phyloP scores from a whole-genome alignment of 2,888 invertebrate species.

The Eurois occulta region DNA sequence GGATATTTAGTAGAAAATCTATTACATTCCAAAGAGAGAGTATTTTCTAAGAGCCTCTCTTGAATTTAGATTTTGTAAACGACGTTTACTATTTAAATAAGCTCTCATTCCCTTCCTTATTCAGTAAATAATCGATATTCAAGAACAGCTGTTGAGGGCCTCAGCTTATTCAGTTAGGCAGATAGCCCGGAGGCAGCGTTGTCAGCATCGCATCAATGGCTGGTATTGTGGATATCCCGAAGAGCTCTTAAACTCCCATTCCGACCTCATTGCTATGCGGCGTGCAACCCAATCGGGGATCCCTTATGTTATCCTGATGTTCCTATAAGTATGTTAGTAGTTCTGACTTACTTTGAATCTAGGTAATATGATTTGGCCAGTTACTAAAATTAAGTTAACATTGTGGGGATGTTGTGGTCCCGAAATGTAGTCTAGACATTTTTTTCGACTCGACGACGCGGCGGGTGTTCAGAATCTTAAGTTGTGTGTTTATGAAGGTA shows the following conservation, averaged over 20 bases:
- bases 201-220: slow-evolving; percentile 62
- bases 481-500: background rate
- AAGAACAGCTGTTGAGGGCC: slow-evolving; percentile 34
- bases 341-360: slow-evolving; percentile 18
- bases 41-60: slow-evolving; percentile 20
- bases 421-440: slow-evolving; percentile 7
- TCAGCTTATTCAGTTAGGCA: slow-evolving; percentile 44
- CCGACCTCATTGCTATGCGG: slow-evolving; percentile 73
- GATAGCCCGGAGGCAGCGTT: slow-evolving; percentile 45
- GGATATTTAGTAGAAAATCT: slow-evolving; percentile 15
- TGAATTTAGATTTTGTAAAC: slow-evolving; percentile 32
- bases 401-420: background rate
- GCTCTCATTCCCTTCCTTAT: slow-evolving; percentile 30
- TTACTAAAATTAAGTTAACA: slow-evolving; percentile 17
- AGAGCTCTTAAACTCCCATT: slow-evolving; percentile 61
- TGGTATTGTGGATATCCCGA: slow-evolving; percentile 66
- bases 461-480: background rate
- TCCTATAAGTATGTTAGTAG: slow-evolving; percentile 48
- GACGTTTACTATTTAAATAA: slow-evolving; percentile 36
- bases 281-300: slow-evolving; percentile 64
- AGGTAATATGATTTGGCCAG: slow-evolving; percentile 19
- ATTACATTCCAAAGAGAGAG: slow-evolving; percentile 19
- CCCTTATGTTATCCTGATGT: slow-evolving; percentile 58
- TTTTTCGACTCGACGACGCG: background rate
- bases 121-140: slow-evolving; percentile 51